Evolutionary conservation across 2,797 vertebrate genomes (phyloP).

Genomic region (Pantherophis alleghaniensis): DNA sequence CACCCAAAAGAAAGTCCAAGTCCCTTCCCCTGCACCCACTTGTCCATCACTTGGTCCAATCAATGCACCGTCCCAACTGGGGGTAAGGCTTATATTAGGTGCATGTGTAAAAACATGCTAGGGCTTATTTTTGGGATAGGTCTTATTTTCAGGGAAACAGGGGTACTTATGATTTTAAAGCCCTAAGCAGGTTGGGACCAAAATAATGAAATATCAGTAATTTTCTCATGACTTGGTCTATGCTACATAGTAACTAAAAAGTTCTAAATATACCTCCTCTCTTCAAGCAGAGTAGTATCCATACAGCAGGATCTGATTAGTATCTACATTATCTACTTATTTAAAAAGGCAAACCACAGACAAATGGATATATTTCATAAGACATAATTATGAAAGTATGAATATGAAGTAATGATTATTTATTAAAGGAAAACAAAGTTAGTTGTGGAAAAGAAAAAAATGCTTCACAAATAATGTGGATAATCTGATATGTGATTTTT

Average conservation of each 20-base stretch:
- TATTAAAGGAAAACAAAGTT: not conserved
- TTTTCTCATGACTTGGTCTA: not conserved
- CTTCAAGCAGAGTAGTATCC: not conserved
- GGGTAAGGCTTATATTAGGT: too few species aligned
- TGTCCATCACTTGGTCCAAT: too few species aligned
- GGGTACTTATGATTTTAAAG: not conserved
- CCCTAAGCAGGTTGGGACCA: not conserved
- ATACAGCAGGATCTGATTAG: not conserved
- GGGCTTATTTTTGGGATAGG: too few species aligned
- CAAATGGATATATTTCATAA: not conserved
- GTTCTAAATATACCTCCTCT: not conserved
- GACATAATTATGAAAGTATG: not conserved
- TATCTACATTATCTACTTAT: not conserved
- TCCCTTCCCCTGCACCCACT: too few species aligned
- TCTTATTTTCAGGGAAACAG: too few species aligned
- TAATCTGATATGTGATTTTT: not conserved
- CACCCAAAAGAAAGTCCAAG: too few species aligned
- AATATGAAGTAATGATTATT: not conserved
- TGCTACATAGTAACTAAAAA: not conserved
- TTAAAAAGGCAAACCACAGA: not conserved
- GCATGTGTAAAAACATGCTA: too few species aligned
- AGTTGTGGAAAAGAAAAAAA: not conserved
- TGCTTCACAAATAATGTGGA: not conserved
- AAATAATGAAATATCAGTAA: not conserved
- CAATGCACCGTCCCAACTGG: too few species aligned